These are phyloP conservation scores for Ligdia adustata DNA, from an alignment of 2,888 invertebrate genomes.

Conservation along the genomic window DNA sequence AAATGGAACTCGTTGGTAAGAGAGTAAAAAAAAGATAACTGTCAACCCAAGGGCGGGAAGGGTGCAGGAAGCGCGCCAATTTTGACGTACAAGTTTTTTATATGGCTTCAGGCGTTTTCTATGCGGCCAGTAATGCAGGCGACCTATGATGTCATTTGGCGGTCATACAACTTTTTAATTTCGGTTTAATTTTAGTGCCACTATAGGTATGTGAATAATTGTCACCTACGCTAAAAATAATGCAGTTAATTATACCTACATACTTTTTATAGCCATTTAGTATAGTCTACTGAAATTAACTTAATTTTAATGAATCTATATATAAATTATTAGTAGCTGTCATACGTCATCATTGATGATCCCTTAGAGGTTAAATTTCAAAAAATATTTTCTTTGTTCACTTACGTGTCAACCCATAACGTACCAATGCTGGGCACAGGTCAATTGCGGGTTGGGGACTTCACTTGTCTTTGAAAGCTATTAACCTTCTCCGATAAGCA, in stretches of 20 bases:
- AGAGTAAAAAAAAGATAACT: conserved; percentile 66
- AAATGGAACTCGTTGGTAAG: conserved; percentile 63
- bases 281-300: neutral
- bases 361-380: too few species aligned
- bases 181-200: conserved; percentile 14
- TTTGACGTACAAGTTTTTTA: conserved; percentile 37
- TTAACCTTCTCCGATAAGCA: too few species aligned
- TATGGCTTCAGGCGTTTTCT: conserved; percentile 26
- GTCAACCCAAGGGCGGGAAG: conserved; percentile 73
- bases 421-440: too few species aligned
- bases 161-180: conserved; percentile 30
- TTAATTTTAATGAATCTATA: too few species aligned
- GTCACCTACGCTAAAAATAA: conserved; percentile 21
- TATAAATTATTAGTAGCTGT: too few species aligned
- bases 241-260: too few species aligned
- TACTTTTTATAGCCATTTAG: neutral
- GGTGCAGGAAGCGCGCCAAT: conserved; percentile 73
- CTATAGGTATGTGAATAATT: conserved; percentile 15
- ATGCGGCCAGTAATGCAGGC: conserved; percentile 14
- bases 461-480: too few species aligned
- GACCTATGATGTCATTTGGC: conserved; percentile 35
- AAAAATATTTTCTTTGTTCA: too few species aligned
- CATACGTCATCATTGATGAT: too few species aligned
- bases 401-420: too few species aligned
- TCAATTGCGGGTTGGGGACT: too few species aligned